Evolutionary conservation across 2,113 vertebrate genomes (phyloP), one percentile per base, ranked within the genome.

Genomic region (Pluvianellus socialis): DNA sequence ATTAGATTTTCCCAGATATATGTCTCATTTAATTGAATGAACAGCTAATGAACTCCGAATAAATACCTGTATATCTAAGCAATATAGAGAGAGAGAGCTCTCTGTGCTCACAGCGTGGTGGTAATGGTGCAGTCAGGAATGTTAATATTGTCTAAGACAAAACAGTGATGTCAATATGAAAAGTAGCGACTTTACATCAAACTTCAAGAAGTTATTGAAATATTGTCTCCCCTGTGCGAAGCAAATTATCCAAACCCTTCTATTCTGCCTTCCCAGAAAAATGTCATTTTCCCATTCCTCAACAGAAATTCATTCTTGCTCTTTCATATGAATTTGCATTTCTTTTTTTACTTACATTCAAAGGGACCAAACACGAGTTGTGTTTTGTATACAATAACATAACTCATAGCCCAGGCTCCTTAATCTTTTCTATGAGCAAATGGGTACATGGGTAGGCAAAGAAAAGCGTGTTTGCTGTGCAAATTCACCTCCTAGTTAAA

Each of bases 21-120:
- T 63, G 35, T 71, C 91, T 91, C 84, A 90, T 96, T 96, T 94
- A 94, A 92, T 81, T 62, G 62, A 90, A 71, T 68, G 68, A 89
- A 44, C 77, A 92, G 94, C 75, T 96, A 90, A 80, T 49, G 18
- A 58, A n/a, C 75, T 67, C 67, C 27, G 71, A 86, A 80, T 68
- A 94, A 76, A 92, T 84, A 89, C 80, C 82, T 82, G 83, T 66
- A 50, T 56, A 65, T 77, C 59, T 66, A n/a, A 27, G 44, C 32
- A 12, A 44, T 76, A 38, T 33, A 44, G 28, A 50, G 28, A 50
- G 30, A 49, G 30, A 4, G 14, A 4, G 4, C 16, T 40, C 38
- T 30, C 23, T 30, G n/a, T 22, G 66, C 47, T 55, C 16, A 9
- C 27, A 26, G 52, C 23, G 45, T 27, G 33, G 33, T 3, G 28